A percentile compares a stretch with the other conserved stretches of the same genome.
Conservation (phyloP, 1,140 invertebrate species). For the Lucilia sericata region DNA sequence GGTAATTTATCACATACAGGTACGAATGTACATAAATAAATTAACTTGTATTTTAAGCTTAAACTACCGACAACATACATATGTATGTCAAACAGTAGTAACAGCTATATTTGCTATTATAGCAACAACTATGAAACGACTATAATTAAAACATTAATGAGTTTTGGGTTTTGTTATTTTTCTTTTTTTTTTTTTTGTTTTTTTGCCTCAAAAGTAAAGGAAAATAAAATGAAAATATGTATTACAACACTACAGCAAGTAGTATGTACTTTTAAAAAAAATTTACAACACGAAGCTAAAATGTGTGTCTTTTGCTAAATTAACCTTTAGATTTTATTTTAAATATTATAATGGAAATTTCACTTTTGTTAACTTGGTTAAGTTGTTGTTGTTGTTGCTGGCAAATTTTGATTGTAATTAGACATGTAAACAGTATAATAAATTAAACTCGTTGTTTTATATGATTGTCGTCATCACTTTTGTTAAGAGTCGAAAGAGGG, state of each 20-base stretch:
- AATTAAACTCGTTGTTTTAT: not conserved
- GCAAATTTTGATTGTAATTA: not conserved
- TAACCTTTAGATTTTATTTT: not conserved
- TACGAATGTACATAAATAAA: no score
- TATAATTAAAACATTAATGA: constrained; percentile 22
- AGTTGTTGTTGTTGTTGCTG: not conserved
- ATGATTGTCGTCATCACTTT: no score
- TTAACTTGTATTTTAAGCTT: no score
- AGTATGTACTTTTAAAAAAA: not conserved
- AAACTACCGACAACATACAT: no score
- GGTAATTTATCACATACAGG: no score
- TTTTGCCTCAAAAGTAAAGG: not conserved
- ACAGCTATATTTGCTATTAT: not conserved
- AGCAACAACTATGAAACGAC: not conserved
- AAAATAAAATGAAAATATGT: not conserved
- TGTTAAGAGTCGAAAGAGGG: not conserved
- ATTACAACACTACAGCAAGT: not conserved
- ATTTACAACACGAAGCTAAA: not conserved
- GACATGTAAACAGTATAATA: constrained; percentile 12
- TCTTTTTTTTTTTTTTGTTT: no score
- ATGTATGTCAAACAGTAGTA: not conserved
- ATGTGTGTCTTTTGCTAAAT: not conserved
- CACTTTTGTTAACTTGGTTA: constrained; percentile 5
- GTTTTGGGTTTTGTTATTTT: not conserved
- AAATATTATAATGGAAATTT: not conserved